Percentiles rank a stretch among this genome's conserved stretches.
These are phyloP conservation scores for Neria commutata DNA, from an alignment of 2,888 invertebrate species.

Conservation along the genomic window DNA sequence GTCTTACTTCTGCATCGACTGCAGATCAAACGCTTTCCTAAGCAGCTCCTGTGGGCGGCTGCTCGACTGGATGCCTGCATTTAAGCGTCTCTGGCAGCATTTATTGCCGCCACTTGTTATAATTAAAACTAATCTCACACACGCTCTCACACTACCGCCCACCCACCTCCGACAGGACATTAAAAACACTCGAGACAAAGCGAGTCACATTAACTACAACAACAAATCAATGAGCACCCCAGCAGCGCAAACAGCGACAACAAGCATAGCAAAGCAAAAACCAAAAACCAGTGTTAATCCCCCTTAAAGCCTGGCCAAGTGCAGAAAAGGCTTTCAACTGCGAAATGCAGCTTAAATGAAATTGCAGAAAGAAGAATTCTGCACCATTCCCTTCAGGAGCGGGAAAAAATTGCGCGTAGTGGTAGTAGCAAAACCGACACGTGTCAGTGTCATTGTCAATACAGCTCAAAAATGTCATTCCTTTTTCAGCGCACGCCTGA, in stretches of 20 bases:
- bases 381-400: too few relatives aligned
- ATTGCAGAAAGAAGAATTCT: too few relatives aligned
- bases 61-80: too few relatives aligned
- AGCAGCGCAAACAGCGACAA: too few relatives aligned
- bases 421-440: slow-evolving; percentile 38
- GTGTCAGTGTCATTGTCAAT: slow-evolving; percentile 49
- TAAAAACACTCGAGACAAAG: too few relatives aligned
- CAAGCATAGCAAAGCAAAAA: background rate
- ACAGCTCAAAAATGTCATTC: slow-evolving; percentile 33
- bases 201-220: background rate
- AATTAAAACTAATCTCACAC: background rate
- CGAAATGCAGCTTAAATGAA: background rate
- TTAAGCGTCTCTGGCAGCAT: too few relatives aligned
- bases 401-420: background rate
- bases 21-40: too few relatives aligned
- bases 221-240: background rate
- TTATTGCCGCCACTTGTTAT: background rate
- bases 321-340: too few relatives aligned
- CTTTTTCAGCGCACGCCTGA: slow-evolving; percentile 18
- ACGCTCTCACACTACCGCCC: background rate
- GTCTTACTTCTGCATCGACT: too few relatives aligned
- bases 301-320: too few relatives aligned
- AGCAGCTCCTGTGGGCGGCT: too few relatives aligned
- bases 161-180: too few relatives aligned
- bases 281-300: background rate